Evolutionary conservation across 2,797 vertebrate species (phyloP), one percentile per base, ranked within the genome.

Genomic region (Girardinus metallicus): DNA sequence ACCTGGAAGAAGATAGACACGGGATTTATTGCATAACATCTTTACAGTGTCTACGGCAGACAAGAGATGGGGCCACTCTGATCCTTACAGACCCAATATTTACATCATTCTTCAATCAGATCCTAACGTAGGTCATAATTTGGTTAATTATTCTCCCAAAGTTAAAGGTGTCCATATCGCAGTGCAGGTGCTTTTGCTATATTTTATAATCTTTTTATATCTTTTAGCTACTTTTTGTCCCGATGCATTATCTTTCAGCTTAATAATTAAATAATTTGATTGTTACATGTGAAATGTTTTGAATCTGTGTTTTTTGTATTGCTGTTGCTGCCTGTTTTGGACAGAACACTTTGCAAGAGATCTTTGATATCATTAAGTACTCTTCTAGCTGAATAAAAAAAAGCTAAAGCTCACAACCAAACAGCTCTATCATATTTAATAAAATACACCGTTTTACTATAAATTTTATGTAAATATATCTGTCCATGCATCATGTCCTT

Each of bases 1-100:
- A 98, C 85, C 97, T 98, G 90, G 73, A 93, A 85, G 86, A 47
- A 85, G 74, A 86, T 44, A 73, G 7, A 55, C 62, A 29, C 75
- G 83, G 80, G 55, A 74, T 74, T 79, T 55, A 18, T 34, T 16
- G 55, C 7, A 64, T 18, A 0, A 26, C 66, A n/a, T 79, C 74
- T 76, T 74, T 18, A 12, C 80, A 76, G 78, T 46, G 2, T 81
- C 66, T 79, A 80, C 77, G 78, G 86, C 79, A 85, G 77, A 85
- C 80, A 6, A 26, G 23, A 23, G 64, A 26, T 34, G 5, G 13
- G 16, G 31, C 3, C 0, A 64, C 18, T 68, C 10, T 39, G 2
- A 23, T 39, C 34, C 4, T 41, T 41, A 18, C 36, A 41, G 36
- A 26, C 36, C 15, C 18, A 36, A 39, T 23, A 66, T 64, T 41